Base-by-base conservation (phyloP, 2,888 invertebrate genomes). In the Phymatocera aterrima region DNA sequence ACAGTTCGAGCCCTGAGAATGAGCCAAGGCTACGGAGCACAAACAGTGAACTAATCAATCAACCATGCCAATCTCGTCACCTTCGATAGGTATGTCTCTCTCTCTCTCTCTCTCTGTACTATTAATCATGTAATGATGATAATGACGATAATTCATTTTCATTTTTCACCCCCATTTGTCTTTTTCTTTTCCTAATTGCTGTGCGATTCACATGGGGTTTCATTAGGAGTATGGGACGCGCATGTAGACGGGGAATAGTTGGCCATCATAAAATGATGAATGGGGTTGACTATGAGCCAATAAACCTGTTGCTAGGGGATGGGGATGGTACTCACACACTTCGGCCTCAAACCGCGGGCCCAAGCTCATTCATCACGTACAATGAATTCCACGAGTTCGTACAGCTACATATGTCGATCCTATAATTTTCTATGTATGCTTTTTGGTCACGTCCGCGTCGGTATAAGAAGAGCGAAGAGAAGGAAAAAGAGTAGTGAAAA, bases 191-290 rank as follows among this genome's bases (percentile, higher is more conserved):
- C 40, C 40, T 51, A 21, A 51, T 51, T 51, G 21, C 10, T 21
- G 24, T 2, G 21, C 21, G 51, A 21, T 51, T 8, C 51, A 51
- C 51, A 21, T 51, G 51, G 21, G 8, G 2, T 21, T 51, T 51
- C 10, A 51, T 21, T 21, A 51, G 8, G 5, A 18, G 12, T 21
- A 51, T 10, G 51, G 10, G 51, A 3, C 51, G 51, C 18, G 24
- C 10, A 40, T 10, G 21, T 51, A 21, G 18, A 21, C 51, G 18
- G n/a, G 15, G n/a, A n/a, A n/a, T n/a, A n/a, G n/a, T n/a, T n/a
- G n/a, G n/a, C n/a, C n/a, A n/a, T n/a, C n/a, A 34, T 61, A 61
- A 28, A 61, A 61, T 31, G 61, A 61, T 34, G 34, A 61, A 61
- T 61, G 61, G 34, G n/a, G 51, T 51, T 18, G 61, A 31, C 31